Percentiles rank a stretch among this genome's conserved stretches.
Evolutionary conservation across 1,140 invertebrate genomes (phyloP).

Genomic region (Papilio polytes): DNA sequence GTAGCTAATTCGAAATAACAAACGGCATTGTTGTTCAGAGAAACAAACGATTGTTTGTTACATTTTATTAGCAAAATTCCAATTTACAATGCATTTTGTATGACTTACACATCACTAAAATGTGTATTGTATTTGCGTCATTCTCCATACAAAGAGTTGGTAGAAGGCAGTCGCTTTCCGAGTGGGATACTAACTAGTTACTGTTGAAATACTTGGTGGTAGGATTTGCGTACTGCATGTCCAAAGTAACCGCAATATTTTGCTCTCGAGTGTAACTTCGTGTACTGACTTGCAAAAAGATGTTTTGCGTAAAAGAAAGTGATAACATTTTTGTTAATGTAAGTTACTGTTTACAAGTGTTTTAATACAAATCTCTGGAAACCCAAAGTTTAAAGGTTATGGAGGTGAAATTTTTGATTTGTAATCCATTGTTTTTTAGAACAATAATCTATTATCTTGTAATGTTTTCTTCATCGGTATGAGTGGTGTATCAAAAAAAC

Average conservation of each 20-base stretch:
- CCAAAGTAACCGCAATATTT: background rate
- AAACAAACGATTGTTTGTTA: constrained; percentile 15
- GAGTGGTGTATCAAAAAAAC: background rate
- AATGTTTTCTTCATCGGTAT: background rate
- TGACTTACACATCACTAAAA: constrained; percentile 14
- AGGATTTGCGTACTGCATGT: background rate
- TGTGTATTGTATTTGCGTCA: constrained; percentile 19
- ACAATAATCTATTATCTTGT: no score
- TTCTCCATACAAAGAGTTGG: background rate
- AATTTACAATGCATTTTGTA: constrained; percentile 10
- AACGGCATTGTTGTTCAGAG: background rate
- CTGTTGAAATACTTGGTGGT: background rate
- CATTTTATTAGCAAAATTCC: background rate
- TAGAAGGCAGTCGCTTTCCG: background rate
- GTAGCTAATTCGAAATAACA: background rate
- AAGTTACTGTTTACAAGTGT: background rate
- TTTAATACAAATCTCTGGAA: no score
- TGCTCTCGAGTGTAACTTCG: background rate
- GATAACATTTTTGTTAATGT: background rate
- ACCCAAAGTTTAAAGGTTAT: no score
- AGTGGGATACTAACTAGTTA: background rate
- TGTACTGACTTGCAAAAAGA: background rate
- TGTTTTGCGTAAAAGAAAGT: constrained; percentile 6
- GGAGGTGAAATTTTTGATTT: no score
- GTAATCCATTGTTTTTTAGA: no score